phyloP scores from a whole-genome alignment of 2,888 invertebrate species.

The Conchocele bisecta region DNA sequence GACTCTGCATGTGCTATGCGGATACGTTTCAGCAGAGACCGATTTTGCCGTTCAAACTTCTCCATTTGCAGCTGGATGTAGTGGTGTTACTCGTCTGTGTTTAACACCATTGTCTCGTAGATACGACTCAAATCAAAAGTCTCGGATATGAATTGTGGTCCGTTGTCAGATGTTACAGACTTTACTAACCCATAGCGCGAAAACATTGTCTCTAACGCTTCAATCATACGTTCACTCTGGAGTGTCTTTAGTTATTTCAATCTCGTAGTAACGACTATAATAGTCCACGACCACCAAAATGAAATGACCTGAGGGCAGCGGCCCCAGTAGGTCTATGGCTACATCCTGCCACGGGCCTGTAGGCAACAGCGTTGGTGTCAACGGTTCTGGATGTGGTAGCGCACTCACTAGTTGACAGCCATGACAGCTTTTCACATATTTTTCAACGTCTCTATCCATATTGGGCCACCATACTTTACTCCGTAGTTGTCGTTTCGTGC shows the following conservation, averaged over 20 bases:
- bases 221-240: conserved; percentile 3
- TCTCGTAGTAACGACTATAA: conserved; percentile 9
- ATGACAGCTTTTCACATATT: conserved; percentile 43
- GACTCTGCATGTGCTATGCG: conserved; percentile 38
- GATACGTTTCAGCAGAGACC: conserved; percentile 47
- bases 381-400: conserved; percentile 29
- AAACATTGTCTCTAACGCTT: conserved; percentile 4
- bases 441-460: conserved; percentile 54
- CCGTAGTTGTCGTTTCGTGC: background rate
- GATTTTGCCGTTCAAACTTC: conserved; percentile 53
- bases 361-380: conserved; percentile 41
- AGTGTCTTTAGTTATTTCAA: background rate
- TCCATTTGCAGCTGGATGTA: conserved; percentile 53
- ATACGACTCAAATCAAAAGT: conserved; percentile 8
- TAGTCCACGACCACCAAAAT: conserved; percentile 23
- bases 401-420: conserved; percentile 45
- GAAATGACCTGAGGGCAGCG: conserved; percentile 14
- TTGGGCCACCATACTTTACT: conserved; percentile 61
- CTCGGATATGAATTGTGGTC: conserved; percentile 35
- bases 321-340: conserved; percentile 32
- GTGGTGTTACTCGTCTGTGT: conserved; percentile 33
- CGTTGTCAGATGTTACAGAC: conserved; percentile 38
- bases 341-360: conserved; percentile 32
- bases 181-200: conserved; percentile 15
- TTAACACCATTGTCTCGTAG: conserved; percentile 28